A percentile compares a stretch with the other conserved stretches of the same genome.
Evolutionary conservation across 30 jellyfish, hydroid and myxozoan genomes (phyloP).

Genomic region (Chrysaora quinquecirrha): DNA sequence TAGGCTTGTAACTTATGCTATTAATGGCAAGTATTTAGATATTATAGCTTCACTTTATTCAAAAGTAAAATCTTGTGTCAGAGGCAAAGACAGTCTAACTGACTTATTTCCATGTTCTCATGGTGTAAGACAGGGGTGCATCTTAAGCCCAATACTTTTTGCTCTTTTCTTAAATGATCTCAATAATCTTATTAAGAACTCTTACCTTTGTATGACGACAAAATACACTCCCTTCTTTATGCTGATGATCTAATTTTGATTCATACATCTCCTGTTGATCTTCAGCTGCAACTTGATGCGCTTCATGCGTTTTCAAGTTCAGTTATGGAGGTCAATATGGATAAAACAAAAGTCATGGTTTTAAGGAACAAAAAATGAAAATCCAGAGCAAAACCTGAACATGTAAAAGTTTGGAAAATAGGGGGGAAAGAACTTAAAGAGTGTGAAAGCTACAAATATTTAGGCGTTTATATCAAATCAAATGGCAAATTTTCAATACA

Average conservation of each 20-base stretch:
- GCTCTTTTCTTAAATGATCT: slow-evolving; percentile 30
- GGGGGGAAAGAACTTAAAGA: no score
- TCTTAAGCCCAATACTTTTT: slow-evolving; percentile 22
- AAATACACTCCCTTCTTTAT: background rate
- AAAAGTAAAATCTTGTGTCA: slow-evolving; percentile 16
- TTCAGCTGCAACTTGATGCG: slow-evolving; percentile 3
- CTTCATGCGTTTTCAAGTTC: slow-evolving; percentile 1
- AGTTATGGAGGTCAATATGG: slow-evolving; percentile 5
- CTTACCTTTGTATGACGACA: background rate
- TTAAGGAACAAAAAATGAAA: no score
- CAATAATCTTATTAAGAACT: background rate
- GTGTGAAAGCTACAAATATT: no score
- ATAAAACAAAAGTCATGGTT: background rate
- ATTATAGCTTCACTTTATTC: slow-evolving; percentile 2
- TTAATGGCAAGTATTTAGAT: slow-evolving; percentile 3
- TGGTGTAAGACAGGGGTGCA: slow-evolving; percentile 38
- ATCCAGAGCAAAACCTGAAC: no score
- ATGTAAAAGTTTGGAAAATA: no score
- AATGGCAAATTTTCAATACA: no score
- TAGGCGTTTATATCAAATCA: no score
- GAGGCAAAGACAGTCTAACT: slow-evolving; percentile 20
- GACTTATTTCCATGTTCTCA: slow-evolving; percentile 1
- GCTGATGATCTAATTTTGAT: slow-evolving; percentile 8
- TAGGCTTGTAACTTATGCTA: background rate
- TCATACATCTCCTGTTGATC: background rate